Conservation (phyloP, 1,140 invertebrate species). For the Papilio xuthus region DNA sequence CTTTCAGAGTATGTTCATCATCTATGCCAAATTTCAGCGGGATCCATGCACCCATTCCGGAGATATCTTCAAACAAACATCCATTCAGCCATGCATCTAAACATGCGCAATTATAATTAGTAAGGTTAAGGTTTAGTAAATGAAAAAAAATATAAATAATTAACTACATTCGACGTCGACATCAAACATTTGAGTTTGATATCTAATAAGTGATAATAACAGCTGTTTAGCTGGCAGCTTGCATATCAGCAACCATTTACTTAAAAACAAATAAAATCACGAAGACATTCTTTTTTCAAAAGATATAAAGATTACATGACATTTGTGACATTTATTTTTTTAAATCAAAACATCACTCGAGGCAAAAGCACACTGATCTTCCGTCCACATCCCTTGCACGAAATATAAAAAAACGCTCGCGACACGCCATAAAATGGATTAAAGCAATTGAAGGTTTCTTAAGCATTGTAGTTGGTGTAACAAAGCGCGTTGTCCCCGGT, state of each 20-base stretch:
- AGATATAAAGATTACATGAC: background rate
- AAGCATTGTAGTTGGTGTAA: conserved; percentile 50
- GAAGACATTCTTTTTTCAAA: background rate
- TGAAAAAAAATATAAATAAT: too few relatives aligned
- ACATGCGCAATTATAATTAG: too few relatives aligned
- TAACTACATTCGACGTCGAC: too few relatives aligned
- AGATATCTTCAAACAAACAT: too few relatives aligned
- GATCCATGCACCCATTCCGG: too few relatives aligned
- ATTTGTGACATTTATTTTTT: conserved; percentile 12
- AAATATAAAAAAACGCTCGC: conserved; percentile 62
- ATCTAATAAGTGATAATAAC: background rate
- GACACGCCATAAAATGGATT: conserved; percentile 78
- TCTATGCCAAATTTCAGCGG: too few relatives aligned
- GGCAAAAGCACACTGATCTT: background rate
- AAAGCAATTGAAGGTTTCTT: conserved; percentile 69
- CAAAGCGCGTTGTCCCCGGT: conserved; percentile 61
- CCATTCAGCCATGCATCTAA: too few relatives aligned
- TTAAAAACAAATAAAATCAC: background rate
- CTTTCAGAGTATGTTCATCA: too few relatives aligned
- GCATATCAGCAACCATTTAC: background rate
- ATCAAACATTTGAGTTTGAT: too few relatives aligned
- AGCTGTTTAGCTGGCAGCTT: background rate
- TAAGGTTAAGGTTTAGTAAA: too few relatives aligned
- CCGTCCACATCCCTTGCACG: background rate
- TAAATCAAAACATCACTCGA: background rate